Evolutionary conservation across 2,797 vertebrate species (phyloP), one percentile per base, ranked within the genome.

Genomic region (Onychomys arenicola): DNA sequence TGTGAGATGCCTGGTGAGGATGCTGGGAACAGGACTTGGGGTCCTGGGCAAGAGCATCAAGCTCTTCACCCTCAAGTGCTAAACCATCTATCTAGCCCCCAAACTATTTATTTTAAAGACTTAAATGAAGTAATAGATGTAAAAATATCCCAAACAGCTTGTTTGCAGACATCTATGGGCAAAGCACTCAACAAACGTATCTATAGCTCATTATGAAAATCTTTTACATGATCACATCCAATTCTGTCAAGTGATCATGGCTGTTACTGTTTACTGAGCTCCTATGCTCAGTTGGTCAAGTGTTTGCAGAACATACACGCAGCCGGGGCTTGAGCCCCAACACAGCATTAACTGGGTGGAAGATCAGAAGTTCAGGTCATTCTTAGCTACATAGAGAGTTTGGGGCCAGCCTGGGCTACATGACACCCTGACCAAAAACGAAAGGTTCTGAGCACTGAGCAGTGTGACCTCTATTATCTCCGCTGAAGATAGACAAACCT

Each of bases 181-280:
- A 90, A 91, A 93, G 49, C 75, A 29, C 43, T 82, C 49, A 34
- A 40, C 63, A 49, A 69, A 80, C 29, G 46, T 57, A 88, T 52
- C 46, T 52, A 52, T 52, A 52, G 65, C 49, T 96, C 88, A 59
- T 87, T 77, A 85, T 21, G 34, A 75, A 85, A 93, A 85, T 49
- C 76, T 76, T 93, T 83, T 77, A 55, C 57, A 19, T 65, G 81
- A 61, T 87, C 90, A 96, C 71, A n/a, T 69, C 65, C n/a, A 49
- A 23, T 52, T 12, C 43, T 71, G 86, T 89, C 78, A 80, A 65
- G 86, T 59, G 71, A 88, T 77, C 52, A 49, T 2, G n/a, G 19
- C 75, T 46, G 49, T 65, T 65, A 25, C 63, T 89, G 83, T 78
- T 83, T 89, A 32, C 12, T 40, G 84, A n/a, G 49, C 52, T 49